A percentile compares a stretch with the other conserved stretches of the same genome.
Evolutionary conservation across 2,888 invertebrate genomes (phyloP).

Genomic region (Melinaea menophilus): DNA sequence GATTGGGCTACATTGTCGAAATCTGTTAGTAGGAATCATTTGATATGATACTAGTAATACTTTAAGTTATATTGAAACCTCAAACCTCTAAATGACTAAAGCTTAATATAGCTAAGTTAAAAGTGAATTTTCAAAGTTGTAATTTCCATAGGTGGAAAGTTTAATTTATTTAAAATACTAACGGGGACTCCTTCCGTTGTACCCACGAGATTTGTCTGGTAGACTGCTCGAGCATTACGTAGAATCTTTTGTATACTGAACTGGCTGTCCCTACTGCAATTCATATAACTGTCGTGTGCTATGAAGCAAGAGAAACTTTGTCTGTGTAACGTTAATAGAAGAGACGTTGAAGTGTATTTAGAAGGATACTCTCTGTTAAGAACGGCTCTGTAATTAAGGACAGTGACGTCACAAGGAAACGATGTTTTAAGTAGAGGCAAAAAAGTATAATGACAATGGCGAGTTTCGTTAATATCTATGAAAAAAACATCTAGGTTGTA

Average conservation of each 20-base stretch:
- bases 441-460: slow-evolving; percentile 50
- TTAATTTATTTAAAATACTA: slow-evolving; percentile 42
- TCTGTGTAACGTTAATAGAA: slow-evolving; percentile 55
- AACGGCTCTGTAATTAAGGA: slow-evolving; percentile 56
- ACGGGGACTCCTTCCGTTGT: slow-evolving; percentile 51
- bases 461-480: slow-evolving; percentile 45
- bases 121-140: slow-evolving; percentile 53
- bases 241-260: slow-evolving; percentile 54
- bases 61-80: too few species aligned
- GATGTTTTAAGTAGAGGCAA: slow-evolving; percentile 56
- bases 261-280: slow-evolving; percentile 48
- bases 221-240: slow-evolving; percentile 47
- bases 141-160: slow-evolving; percentile 62
- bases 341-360: slow-evolving; percentile 41
- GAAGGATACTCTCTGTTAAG: slow-evolving; percentile 37
- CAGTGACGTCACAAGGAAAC: slow-evolving; percentile 61
- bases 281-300: slow-evolving; percentile 34
- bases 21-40: too few species aligned
- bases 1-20: too few species aligned
- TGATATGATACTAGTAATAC: too few species aligned
- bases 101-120: slow-evolving; percentile 29
- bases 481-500: slow-evolving; percentile 55
- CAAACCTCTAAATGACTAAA: too few species aligned
- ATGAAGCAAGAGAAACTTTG: slow-evolving; percentile 55
- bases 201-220: slow-evolving; percentile 61